phyloP scores from a whole-genome alignment of 2,113 vertebrate genomes.

The Chaetodon trifascialis region DNA sequence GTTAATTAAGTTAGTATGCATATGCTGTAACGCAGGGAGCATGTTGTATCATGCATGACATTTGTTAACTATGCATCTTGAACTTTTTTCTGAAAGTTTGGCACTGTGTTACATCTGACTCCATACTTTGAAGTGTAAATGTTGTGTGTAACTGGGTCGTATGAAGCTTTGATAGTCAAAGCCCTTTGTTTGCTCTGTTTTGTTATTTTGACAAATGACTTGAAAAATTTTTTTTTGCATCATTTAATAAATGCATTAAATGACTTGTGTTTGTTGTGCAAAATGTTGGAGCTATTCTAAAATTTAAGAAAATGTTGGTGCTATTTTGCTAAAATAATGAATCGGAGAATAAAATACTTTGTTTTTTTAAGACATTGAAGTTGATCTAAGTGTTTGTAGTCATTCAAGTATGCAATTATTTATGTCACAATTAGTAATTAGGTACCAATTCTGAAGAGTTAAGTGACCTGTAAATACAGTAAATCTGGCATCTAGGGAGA shows the following conservation, averaged over 20 bases:
- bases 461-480: background rate
- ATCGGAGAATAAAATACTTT: background rate
- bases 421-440: too few species aligned
- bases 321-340: background rate
- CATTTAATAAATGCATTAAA: constrained; percentile 44
- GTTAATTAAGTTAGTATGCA: background rate
- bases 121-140: constrained; percentile 11
- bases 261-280: constrained; percentile 11
- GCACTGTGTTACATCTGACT: constrained; percentile 20
- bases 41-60: background rate
- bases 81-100: background rate
- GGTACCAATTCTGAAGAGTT: background rate
- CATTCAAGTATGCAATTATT: background rate
- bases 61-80: background rate
- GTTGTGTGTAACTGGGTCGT: background rate
- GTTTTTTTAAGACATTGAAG: background rate
- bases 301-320: background rate
- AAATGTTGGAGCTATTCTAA: background rate
- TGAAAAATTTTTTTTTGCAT: constrained; percentile 27
- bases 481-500: background rate
- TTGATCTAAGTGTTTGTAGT: background rate
- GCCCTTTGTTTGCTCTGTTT: constrained; percentile 12
- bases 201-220: constrained; percentile 25
- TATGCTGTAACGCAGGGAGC: background rate
- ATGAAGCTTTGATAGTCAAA: constrained; percentile 4